phyloP scores from a whole-genome alignment of 92 coral and sea anemone species.

The Palythoa caribaeorum region DNA sequence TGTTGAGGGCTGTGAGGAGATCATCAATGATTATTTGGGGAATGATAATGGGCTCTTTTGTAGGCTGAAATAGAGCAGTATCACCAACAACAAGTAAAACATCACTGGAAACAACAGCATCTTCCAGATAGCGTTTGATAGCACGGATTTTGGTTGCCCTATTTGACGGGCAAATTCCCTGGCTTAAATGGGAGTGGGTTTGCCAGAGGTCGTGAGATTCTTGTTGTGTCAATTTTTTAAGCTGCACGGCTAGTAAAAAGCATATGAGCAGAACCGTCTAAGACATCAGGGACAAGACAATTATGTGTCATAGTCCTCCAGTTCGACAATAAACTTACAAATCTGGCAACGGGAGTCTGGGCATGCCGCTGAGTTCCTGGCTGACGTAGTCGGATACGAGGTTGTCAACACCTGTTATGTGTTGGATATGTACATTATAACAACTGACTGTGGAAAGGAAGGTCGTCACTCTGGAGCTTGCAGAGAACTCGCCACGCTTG shows the following conservation, averaged over 20 bases:
- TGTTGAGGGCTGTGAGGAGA: slow-evolving; percentile 46
- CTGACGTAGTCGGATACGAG: too few relatives aligned
- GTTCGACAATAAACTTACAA: too few relatives aligned
- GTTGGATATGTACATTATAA: slow-evolving; percentile 28
- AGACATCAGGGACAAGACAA: too few relatives aligned
- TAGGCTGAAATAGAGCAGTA: too few relatives aligned
- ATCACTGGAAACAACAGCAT: neutral
- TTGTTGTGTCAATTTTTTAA: too few relatives aligned
- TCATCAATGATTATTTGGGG: slow-evolving; percentile 30
- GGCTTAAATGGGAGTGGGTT: neutral
- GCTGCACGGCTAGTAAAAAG: too few relatives aligned
- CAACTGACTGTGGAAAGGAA: slow-evolving; percentile 57
- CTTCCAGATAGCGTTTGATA: neutral
- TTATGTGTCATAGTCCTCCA: too few relatives aligned
- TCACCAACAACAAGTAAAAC: too few relatives aligned
- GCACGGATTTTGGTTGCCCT: neutral
- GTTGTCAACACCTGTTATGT: slow-evolving; percentile 48
- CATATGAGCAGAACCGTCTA: too few relatives aligned
- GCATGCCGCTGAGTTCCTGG: too few relatives aligned
- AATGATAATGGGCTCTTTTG: slow-evolving; percentile 6
- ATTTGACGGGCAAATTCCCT: neutral
- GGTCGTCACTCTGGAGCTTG: slow-evolving; percentile 61
- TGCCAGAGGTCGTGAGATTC: too few relatives aligned
- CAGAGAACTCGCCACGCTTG: slow-evolving; percentile 66
- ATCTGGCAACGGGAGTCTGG: too few relatives aligned